Evolutionary conservation across 2,888 invertebrate species (phyloP).

Genomic region (Cheilosia scutellata): DNA sequence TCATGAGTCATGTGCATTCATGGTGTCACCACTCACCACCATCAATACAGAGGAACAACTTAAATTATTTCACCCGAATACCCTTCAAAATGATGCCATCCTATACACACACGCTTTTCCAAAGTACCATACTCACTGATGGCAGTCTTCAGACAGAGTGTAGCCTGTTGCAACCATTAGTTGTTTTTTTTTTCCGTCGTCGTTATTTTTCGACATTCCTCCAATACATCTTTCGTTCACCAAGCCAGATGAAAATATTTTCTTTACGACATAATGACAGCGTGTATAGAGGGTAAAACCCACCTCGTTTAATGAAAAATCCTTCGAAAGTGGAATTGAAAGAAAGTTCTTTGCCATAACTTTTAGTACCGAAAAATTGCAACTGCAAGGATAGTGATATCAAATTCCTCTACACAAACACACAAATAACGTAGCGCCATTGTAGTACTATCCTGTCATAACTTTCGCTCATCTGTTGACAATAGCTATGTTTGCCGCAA

Average conservation of each 20-base stretch:
- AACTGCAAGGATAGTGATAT: constrained; percentile 26
- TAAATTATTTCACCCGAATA: constrained; percentile 42
- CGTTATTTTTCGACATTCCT: background rate
- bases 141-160: background rate
- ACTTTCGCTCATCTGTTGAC: constrained; percentile 34
- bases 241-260: background rate
- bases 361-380: constrained; percentile 36
- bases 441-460: background rate
- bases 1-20: background rate
- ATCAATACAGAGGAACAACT: background rate
- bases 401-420: background rate
- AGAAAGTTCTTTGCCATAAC: constrained; percentile 1
- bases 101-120: background rate
- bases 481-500: constrained; percentile 12
- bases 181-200: background rate
- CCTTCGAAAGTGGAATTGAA: constrained; percentile 5
- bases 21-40: background rate
- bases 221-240: background rate
- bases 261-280: constrained; percentile 11
- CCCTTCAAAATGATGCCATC: background rate
- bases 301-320: constrained; percentile 8
- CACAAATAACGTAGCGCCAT: background rate
- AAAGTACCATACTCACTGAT: background rate
- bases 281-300: background rate
- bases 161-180: constrained; percentile 6